Base-by-base conservation (phyloP, 1,140 invertebrate genomes). In the Oedothorax gibbosus region DNA sequence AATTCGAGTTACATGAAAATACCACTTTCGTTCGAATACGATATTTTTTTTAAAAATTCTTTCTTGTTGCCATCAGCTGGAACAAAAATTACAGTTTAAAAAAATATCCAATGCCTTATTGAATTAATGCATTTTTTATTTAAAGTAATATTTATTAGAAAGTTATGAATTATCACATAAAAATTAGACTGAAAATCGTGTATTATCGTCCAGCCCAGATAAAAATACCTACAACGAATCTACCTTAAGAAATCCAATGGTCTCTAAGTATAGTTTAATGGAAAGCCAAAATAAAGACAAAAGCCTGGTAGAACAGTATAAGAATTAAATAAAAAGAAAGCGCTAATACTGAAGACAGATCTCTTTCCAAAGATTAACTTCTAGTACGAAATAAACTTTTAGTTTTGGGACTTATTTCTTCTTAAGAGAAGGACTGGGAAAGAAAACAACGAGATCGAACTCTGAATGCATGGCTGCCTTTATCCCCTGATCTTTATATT, bases 311-410 rank as follows among this genome's bases (percentile, higher is more conserved):
- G 50, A 71, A 71, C 53, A 51, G 49, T 51, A 54, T 53, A 71
- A 51, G 54, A 71, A 18, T 53, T 53, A 60, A 71, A 51, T 18
- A 71, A 53, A 71, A 71, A 51, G 49, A 71, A 71, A 35, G 35
- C 35, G 49, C 68, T 18, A 71, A 71, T 49, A 71, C 68, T 51
- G 50, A 71, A 53, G 68, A 49, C 50, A 71, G 68, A 71, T 71
- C 68, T 71, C 68, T 71, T 71, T 71, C 68, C 54, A 51, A 51
- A 71, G 68, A 71, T 71, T 71, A 71, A 71, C 68, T 71, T 51
- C 54, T 71, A 51, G 68, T 71, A 71, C 15, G 68, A 71, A 71
- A 75, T 21, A 75, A 75, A 60, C 72, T 75, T 57, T 57, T 75
- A 51, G 20, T 75, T 49, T 35, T 56, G 14, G 12, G 8, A 35